Percentiles rank a stretch among this genome's conserved stretches.
Conservation (phyloP, 2,797 vertebrate genomes). For the Arnoldichthys spilopterus region DNA sequence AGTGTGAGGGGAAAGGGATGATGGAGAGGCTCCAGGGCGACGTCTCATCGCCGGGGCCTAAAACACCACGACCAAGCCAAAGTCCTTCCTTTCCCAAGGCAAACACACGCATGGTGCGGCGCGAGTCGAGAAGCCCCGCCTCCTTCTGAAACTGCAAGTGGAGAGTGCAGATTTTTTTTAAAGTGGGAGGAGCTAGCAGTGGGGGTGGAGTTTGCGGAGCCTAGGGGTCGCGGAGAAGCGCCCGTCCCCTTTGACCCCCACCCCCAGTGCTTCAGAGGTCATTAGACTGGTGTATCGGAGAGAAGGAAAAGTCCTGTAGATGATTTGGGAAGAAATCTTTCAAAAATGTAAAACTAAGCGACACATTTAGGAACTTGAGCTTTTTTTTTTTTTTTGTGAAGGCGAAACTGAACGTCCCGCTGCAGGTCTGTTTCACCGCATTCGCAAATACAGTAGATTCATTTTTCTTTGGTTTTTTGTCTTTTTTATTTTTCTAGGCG, state of each 20-base stretch:
- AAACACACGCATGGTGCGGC: slow-evolving; percentile 20
- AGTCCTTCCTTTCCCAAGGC: slow-evolving; percentile 53
- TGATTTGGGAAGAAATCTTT: not conserved
- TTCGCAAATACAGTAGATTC: not conserved
- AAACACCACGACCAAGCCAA: slow-evolving; percentile 55
- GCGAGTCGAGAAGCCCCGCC: slow-evolving; percentile 13
- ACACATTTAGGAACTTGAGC: not conserved
- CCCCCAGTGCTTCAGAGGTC: slow-evolving; percentile 2
- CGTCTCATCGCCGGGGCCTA: slow-evolving; percentile 47
- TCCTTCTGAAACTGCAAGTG: slow-evolving; percentile 20
- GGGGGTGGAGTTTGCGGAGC: not conserved
- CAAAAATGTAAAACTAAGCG: not conserved
- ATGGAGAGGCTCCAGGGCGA: slow-evolving; percentile 42
- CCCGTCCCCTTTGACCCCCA: not conserved
- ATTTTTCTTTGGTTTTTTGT: not conserved
- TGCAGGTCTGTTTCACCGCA: not conserved
- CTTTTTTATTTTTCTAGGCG: not conserved
- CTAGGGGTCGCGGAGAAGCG: slow-evolving; percentile 1
- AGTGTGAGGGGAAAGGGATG: slow-evolving; percentile 43
- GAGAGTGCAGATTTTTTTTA: slow-evolving; percentile 49
- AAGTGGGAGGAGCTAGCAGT: slow-evolving; percentile 29
- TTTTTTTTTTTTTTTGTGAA: no score
- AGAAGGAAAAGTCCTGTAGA: slow-evolving; percentile 44
- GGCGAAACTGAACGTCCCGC: slow-evolving; percentile 1
- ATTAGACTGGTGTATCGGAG: slow-evolving; percentile 47